Evolutionary conservation across 2,888 invertebrate species (phyloP).

Genomic region (Muschampia plurimacula): DNA sequence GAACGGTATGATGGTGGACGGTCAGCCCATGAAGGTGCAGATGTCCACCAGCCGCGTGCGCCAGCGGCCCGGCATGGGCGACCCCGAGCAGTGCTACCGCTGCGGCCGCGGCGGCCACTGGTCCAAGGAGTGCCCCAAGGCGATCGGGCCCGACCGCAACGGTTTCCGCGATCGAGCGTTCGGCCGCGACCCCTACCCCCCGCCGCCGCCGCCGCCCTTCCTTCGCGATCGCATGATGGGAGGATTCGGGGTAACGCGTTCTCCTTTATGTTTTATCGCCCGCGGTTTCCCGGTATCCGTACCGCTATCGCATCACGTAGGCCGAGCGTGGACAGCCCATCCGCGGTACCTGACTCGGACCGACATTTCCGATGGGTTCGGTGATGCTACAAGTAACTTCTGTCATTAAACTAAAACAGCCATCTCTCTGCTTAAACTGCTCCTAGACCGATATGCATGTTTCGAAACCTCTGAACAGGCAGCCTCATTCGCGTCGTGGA

Average conservation of each 20-base stretch:
- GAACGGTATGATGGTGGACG: conserved; percentile 96
- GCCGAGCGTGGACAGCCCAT: conserved; percentile 68
- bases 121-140: conserved; percentile 97
- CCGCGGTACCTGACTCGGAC: conserved; percentile 70
- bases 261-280: conserved; percentile 62
- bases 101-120: conserved; percentile 98
- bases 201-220: conserved; percentile 96
- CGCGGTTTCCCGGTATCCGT: conserved; percentile 56
- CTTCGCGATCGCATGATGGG: conserved; percentile 96
- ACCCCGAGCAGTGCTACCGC: conserved; percentile 97
- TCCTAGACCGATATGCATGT: conserved; percentile 35
- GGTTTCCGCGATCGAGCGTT: conserved; percentile 95
- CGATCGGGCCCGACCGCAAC: conserved; percentile 92
- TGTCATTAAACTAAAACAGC: conserved; percentile 30
- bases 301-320: conserved; percentile 64
- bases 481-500: conserved; percentile 30
- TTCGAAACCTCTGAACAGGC: conserved; percentile 30
- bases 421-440: conserved; percentile 36
- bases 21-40: conserved; percentile 97
- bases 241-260: conserved; percentile 92
- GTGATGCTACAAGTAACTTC: conserved; percentile 61
- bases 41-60: conserved; percentile 96
- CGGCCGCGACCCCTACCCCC: conserved; percentile 95
- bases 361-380: conserved; percentile 60
- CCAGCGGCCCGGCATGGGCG: conserved; percentile 98